A percentile compares a stretch with the other conserved stretches of the same genome.
phyloP scores from a whole-genome alignment of 2,797 vertebrate genomes.

The Hoplostethus atlanticus region DNA sequence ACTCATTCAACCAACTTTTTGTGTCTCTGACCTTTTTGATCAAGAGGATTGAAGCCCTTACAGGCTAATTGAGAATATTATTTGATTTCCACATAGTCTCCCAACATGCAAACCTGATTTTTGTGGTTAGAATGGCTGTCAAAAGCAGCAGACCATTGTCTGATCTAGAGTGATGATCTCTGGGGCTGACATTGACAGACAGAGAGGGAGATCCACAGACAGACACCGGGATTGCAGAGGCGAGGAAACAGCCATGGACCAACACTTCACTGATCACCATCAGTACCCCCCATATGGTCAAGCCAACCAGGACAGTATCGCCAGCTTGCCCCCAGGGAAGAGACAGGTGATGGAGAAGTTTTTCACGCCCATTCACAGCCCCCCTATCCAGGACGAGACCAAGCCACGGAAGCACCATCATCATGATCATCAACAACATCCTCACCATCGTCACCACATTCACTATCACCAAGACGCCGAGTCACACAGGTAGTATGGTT shows the following conservation, averaged over 20 bases:
- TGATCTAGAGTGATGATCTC: constrained; percentile 8
- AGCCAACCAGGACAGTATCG: constrained; percentile 20
- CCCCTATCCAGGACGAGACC: constrained; percentile 64
- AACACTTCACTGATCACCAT: constrained; percentile 23
- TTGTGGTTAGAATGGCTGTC: constrained; percentile 17
- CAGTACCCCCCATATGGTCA: constrained; percentile 6
- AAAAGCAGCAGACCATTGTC: background rate
- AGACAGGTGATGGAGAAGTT: constrained; percentile 83
- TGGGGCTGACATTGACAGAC: constrained; percentile 2
- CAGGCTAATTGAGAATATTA: background rate
- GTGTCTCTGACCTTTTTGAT: background rate
- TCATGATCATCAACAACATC: constrained; percentile 20
- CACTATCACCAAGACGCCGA: constrained; percentile 60
- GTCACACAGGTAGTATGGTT: constrained; percentile 65
- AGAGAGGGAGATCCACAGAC: constrained; percentile 2
- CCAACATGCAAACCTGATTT: background rate
- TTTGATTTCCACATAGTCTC: background rate
- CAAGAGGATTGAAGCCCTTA: background rate
- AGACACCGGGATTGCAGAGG: background rate
- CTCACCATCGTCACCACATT: constrained; percentile 30
- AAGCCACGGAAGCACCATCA: constrained; percentile 63
- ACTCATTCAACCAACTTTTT: background rate
- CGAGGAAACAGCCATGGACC: constrained; percentile 15
- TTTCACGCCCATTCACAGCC: constrained; percentile 81
- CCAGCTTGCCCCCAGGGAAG: constrained; percentile 61